Base-by-base conservation (phyloP, 1,140 invertebrate genomes). In the Drosophila mauritiana region DNA sequence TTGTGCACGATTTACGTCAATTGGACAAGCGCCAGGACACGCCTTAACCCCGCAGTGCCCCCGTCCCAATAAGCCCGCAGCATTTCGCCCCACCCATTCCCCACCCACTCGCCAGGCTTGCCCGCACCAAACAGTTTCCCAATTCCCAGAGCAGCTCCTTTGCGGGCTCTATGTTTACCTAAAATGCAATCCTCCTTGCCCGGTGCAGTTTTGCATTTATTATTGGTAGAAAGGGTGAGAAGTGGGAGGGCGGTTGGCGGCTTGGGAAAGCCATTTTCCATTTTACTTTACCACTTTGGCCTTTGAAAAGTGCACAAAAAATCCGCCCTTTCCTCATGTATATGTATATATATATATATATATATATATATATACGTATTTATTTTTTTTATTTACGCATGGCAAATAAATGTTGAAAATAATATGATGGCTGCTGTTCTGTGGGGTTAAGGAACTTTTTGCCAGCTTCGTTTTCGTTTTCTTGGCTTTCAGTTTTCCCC, bases 381-480 rank as follows among this genome's bases (percentile, higher is more conserved):
- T 31, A 27, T 39, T 54, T 78, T 67, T 77, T 77, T 34, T 84
- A 77, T 84, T 84, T 85, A 80, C 82, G 82, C 82, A 80, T 72
- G 62, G 83, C 83, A 88, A 88, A 86, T 86, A 86, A 86, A 86
- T 86, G 83, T 88, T 88, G 78, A 76, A 86, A 82, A 86, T 86
- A 86, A 82, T 82, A 84, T 73, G 58, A 80, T 76, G 73, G 62
- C 45, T 74, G 62, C 61, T 48, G 57, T 40, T 15, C 42, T 45
- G 37, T 22, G 56, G 78, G 82, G 82, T 86, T 80, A 86, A 86
- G 37, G 82, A 86, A 86, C 82, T 86, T 78, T 85, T 68, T 48
- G 49, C 52, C 40, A 54, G 54, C 54, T 48, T 75, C 54, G 57
- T 74, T 73, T 74, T 74, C 69, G 43, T 37, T 74, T 74, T 55